Percentiles rank a stretch among this genome's conserved stretches.
Conservation (phyloP, 2,888 invertebrate species). For the Platynereis dumerilii region DNA sequence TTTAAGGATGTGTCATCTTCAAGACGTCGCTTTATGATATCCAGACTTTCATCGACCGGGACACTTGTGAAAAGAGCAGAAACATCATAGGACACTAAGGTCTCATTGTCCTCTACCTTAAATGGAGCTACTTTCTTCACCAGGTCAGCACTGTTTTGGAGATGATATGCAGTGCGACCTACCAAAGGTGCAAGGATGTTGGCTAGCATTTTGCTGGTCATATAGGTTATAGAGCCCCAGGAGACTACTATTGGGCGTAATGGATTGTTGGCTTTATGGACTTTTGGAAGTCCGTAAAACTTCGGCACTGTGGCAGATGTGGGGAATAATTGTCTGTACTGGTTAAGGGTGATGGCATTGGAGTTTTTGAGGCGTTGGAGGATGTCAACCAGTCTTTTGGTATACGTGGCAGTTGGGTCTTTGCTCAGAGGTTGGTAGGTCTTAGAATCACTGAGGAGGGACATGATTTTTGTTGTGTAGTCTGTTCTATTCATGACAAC, state of each 20-base stretch:
- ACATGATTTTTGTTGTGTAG: neutral
- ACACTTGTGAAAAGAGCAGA: too few relatives aligned
- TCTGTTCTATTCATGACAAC: neutral
- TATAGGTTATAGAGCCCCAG: neutral
- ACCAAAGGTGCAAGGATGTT: neutral
- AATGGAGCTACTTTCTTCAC: too few relatives aligned
- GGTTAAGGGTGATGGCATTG: neutral
- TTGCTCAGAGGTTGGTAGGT: too few relatives aligned
- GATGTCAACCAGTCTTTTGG: neutral
- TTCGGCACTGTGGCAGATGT: neutral
- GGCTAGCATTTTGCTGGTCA: neutral
- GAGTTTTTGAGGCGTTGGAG: neutral
- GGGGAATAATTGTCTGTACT: conserved; percentile 6
- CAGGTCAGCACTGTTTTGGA: neutral
- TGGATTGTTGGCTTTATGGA: neutral
- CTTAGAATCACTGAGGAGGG: neutral
- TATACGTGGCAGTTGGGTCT: too few relatives aligned
- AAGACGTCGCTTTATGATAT: too few relatives aligned
- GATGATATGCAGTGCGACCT: neutral
- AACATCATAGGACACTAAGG: too few relatives aligned
- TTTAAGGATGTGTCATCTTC: too few relatives aligned
- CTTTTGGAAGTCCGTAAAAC: neutral
- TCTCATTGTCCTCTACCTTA: too few relatives aligned
- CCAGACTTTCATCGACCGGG: too few relatives aligned
- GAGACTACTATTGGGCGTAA: neutral